Evolutionary conservation across 1,140 invertebrate genomes (phyloP).

Genomic region (Episyrphus balteatus): DNA sequence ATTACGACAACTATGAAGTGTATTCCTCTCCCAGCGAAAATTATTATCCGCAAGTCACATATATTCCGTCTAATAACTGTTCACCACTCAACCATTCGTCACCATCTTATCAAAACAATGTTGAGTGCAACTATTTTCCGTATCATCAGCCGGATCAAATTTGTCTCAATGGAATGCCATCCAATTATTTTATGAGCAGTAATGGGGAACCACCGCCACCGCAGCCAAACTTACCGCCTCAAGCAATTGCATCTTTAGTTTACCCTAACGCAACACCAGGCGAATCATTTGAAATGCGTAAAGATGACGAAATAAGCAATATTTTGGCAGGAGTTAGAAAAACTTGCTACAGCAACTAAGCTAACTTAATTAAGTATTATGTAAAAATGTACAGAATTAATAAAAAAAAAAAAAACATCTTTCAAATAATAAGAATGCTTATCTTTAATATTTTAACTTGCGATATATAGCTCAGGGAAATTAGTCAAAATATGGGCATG

Average conservation of each 20-base stretch:
- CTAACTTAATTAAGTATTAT: too few species aligned
- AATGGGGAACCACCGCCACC: slow-evolving; percentile 15
- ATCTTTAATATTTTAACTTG: too few species aligned
- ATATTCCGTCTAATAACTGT: slow-evolving; percentile 10
- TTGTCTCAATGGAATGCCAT: background rate
- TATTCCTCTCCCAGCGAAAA: slow-evolving; percentile 40
- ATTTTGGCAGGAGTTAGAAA: slow-evolving; percentile 74
- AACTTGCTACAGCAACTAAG: slow-evolving; percentile 73
- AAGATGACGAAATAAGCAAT: slow-evolving; percentile 75
- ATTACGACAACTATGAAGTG: slow-evolving; percentile 43
- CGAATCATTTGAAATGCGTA: slow-evolving; percentile 41
- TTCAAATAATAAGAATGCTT: too few species aligned
- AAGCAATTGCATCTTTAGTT: slow-evolving; percentile 12
- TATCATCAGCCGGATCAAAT: slow-evolving; percentile 18
- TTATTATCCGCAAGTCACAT: slow-evolving; percentile 30
- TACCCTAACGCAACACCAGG: slow-evolving; percentile 20
- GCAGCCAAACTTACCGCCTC: slow-evolving; percentile 7
- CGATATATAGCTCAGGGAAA: too few species aligned
- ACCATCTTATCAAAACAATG: slow-evolving; percentile 21
- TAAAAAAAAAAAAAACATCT: too few species aligned
- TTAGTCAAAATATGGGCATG: too few species aligned
- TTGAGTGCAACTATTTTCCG: slow-evolving; percentile 1
- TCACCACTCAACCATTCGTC: slow-evolving; percentile 14
- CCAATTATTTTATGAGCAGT: background rate
- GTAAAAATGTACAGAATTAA: too few species aligned